phyloP scores from a whole-genome alignment of 1,140 invertebrate species.

The Plodia interpunctella region DNA sequence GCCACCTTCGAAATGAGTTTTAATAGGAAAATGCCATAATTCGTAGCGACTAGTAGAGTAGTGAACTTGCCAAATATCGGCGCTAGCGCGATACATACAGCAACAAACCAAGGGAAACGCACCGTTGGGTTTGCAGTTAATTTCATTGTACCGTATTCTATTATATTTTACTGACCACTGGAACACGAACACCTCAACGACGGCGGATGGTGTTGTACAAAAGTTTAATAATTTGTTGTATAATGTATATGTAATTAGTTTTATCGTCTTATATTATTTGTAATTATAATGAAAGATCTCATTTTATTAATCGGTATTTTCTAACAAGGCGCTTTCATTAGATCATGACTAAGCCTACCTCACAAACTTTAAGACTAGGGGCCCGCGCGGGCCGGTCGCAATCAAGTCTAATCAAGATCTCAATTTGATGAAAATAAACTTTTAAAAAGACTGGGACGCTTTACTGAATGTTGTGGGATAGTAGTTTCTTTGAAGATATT shows the following conservation, averaged over 20 bases:
- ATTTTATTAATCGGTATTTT: conserved; percentile 78
- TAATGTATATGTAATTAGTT: conserved; percentile 74
- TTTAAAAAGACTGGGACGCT: conserved; percentile 76
- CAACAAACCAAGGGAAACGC: conserved; percentile 20
- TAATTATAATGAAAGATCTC: conserved; percentile 77
- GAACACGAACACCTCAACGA: conserved; percentile 40
- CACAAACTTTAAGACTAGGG: conserved; percentile 68
- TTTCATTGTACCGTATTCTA: conserved; percentile 71
- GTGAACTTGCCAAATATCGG: conserved; percentile 18
- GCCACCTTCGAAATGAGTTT: conserved; percentile 1
- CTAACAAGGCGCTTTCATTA: conserved; percentile 76
- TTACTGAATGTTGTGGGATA: conserved; percentile 77
- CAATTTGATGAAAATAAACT: conserved; percentile 77
- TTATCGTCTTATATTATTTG: conserved; percentile 74
- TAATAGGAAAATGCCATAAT: conserved; percentile 14
- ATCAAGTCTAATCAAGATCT: conserved; percentile 74
- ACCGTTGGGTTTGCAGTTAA: conserved; percentile 34
- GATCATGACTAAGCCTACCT: conserved; percentile 77
- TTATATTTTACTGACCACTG: conserved; percentile 51
- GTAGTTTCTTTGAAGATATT: conserved; percentile 74
- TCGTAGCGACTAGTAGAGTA: conserved; percentile 10
- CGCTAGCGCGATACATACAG: conserved; percentile 9
- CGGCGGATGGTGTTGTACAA: conserved; percentile 54
- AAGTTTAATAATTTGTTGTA: conserved; percentile 73
- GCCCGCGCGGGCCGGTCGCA: conserved; percentile 46